A percentile compares a stretch with the other conserved stretches of the same genome.
Conservation (phyloP, 35 echinoderm and acorn worm genomes). For the Apostichopus californicus region DNA sequence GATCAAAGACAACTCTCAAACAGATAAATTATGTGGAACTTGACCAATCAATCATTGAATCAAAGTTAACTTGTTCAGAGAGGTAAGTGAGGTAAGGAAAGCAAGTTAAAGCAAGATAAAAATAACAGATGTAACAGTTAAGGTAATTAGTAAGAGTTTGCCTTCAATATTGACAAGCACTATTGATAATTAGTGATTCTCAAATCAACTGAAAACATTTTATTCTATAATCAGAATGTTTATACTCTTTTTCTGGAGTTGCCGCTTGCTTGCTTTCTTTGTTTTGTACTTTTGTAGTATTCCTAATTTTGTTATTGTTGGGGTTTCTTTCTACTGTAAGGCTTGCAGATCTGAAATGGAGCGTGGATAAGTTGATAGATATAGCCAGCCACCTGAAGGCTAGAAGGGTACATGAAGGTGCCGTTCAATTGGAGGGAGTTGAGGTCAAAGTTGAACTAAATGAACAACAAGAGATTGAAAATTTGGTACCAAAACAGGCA, state of each 20-base stretch:
- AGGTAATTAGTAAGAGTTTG: too few species aligned
- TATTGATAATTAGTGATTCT: too few species aligned
- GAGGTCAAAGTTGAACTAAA: conserved; percentile 98
- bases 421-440: conserved; percentile 90
- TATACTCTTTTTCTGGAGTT: not conserved
- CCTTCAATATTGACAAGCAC: too few species aligned
- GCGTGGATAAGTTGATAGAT: conserved; percentile 84
- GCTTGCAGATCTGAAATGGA: conserved; percentile 77
- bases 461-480: conserved; percentile 99
- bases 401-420: conserved; percentile 73
- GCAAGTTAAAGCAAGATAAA: too few species aligned
- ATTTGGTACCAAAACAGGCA: conserved; percentile 94
- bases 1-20: too few species aligned
- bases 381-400: conserved; percentile 90
- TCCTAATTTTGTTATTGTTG: not conserved
- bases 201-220: too few species aligned
- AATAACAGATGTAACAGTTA: too few species aligned
- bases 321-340: conserved; percentile 14
- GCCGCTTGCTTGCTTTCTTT: not conserved
- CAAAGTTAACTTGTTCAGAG: too few species aligned
- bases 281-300: not conserved
- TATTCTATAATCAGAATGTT: too few species aligned
- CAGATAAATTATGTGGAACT: too few species aligned
- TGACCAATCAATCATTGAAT: too few species aligned
- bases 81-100: too few species aligned